Conservation (phyloP, 2,888 invertebrate genomes). For the Eilema sororculum region DNA sequence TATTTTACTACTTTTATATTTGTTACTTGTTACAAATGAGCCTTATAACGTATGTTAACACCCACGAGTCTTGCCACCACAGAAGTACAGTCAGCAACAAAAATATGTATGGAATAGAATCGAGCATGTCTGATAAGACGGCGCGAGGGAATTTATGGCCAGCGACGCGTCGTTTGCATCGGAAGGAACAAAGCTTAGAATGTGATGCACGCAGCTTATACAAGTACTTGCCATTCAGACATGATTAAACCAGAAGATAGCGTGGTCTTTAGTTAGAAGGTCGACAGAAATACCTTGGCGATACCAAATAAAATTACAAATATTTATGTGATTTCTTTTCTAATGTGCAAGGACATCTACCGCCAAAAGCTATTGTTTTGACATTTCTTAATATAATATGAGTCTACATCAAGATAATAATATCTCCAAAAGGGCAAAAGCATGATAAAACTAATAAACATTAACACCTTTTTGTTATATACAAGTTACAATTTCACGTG, state of each 20-base stretch:
- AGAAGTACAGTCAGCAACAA: constrained; percentile 31
- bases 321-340: neutral
- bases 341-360: neutral
- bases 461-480: neutral
- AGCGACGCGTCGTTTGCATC: constrained; percentile 53
- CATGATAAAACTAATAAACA: neutral
- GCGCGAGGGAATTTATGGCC: constrained; percentile 49
- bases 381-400: neutral
- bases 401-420: neutral
- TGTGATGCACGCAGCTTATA: constrained; percentile 48
- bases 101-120: constrained; percentile 48
- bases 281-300: neutral
- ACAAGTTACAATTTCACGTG: neutral
- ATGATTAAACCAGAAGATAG: constrained; percentile 12
- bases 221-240: constrained; percentile 12
- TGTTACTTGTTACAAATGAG: neutral
- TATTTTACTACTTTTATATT: neutral
- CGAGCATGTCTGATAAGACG: constrained; percentile 50
- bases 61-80: neutral
- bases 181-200: constrained; percentile 51
- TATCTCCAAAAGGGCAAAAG: neutral
- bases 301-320: neutral
- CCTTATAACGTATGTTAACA: constrained; percentile 6
- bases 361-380: neutral
- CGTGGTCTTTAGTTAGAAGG: constrained; percentile 4